Conservation (phyloP, 2,113 vertebrate species). For the Xiphorhynchus elegans region DNA sequence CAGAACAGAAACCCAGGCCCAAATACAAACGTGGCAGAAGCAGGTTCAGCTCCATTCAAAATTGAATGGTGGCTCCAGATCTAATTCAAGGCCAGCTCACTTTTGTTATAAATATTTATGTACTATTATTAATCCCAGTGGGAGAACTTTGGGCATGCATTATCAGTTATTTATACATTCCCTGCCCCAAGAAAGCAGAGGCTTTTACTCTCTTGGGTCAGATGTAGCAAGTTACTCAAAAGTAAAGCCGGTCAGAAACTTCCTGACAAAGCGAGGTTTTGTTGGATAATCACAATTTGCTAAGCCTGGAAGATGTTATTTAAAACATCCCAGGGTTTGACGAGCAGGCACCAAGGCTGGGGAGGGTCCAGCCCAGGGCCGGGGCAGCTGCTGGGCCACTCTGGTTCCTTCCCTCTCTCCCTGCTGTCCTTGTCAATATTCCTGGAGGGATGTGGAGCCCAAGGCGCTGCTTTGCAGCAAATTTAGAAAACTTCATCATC, state of each 20-base stretch:
- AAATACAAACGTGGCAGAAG: neutral
- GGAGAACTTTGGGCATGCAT: neutral
- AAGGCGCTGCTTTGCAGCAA: neutral
- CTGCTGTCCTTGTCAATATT: conserved; percentile 22
- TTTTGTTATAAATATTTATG: conserved; percentile 12
- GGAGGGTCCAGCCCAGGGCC: neutral
- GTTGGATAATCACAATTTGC: neutral
- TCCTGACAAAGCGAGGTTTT: neutral
- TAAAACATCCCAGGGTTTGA: neutral
- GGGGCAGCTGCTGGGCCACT: conserved; percentile 3
- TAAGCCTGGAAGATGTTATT: neutral
- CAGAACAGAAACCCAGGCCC: neutral
- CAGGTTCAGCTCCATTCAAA: neutral
- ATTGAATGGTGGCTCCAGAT: neutral
- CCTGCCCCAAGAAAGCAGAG: neutral
- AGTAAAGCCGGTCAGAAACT: neutral
- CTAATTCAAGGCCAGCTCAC: neutral
- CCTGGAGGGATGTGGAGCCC: neutral
- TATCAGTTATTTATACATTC: neutral
- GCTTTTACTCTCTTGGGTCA: neutral
- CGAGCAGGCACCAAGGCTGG: neutral
- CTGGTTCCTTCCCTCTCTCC: rapidly evolving
- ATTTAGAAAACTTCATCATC: neutral
- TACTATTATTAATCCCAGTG: neutral
- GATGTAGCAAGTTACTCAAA: neutral